Conservation (phyloP, 2,113 vertebrate genomes). For the Otocyon megalotis region DNA sequence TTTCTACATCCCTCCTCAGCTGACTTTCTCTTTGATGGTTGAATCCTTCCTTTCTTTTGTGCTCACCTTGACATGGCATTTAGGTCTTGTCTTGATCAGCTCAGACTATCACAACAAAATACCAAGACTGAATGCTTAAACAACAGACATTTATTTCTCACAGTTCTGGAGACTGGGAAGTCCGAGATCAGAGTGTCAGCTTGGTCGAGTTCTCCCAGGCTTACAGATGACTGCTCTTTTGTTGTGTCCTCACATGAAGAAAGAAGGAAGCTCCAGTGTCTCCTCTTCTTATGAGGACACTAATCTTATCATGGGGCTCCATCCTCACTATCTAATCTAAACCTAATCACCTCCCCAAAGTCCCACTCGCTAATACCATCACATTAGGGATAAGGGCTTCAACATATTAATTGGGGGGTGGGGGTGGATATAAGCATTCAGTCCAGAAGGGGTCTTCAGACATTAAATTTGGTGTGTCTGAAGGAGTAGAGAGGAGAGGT, state of each 20-base stretch:
- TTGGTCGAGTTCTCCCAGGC: not conserved
- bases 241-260: not conserved
- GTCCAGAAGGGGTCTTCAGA: not conserved
- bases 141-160: not conserved
- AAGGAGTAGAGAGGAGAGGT: not conserved
- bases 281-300: not conserved
- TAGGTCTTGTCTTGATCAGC: not conserved
- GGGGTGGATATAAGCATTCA: not conserved
- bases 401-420: not conserved
- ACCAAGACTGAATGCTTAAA: not conserved
- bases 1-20: not conserved
- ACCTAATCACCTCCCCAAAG: not conserved
- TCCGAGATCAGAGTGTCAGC: not conserved
- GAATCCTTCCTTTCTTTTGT: conserved; percentile 25
- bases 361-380: not conserved
- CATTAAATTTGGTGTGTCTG: not conserved
- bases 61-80: conserved; percentile 17
- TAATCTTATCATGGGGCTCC: not conserved
- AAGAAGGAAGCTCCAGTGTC: not conserved
- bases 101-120: not conserved
- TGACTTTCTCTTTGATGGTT: not conserved
- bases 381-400: no score
- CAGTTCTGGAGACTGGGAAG: not conserved
- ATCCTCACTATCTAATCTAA: not conserved
- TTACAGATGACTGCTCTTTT: no score